Evolutionary conservation across 2,113 vertebrate genomes (phyloP).

Genomic region (Cacatua alba): DNA sequence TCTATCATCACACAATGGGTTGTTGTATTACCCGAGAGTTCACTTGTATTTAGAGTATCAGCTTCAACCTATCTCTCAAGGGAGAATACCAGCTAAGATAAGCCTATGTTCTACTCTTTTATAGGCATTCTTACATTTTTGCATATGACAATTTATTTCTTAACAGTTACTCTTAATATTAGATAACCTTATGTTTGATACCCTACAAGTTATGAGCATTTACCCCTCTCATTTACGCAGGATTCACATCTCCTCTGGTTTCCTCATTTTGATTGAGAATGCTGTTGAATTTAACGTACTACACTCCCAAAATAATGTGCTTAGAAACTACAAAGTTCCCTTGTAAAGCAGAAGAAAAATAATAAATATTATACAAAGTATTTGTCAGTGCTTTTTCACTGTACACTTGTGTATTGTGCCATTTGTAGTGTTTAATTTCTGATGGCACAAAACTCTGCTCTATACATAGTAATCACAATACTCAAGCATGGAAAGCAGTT

Average conservation of each 20-base stretch:
- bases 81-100: neutral
- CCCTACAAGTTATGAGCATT: neutral
- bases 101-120: neutral
- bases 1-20: neutral
- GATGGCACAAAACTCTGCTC: neutral
- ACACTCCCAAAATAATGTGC: neutral
- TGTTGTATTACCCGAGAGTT: neutral
- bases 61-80: neutral
- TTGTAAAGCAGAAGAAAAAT: neutral
- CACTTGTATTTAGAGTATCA: neutral
- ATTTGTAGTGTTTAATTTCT: neutral
- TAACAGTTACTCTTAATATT: neutral
- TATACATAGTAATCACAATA: neutral
- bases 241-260: neutral
- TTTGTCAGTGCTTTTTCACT: neutral
- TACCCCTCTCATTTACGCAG: neutral
- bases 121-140: neutral
- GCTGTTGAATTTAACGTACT: neutral
- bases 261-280: neutral
- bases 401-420: neutral
- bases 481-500: neutral
- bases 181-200: neutral
- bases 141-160: neutral
- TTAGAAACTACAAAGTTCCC: neutral
- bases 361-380: neutral